Evolutionary conservation across 1,140 invertebrate genomes (phyloP), one percentile per base, ranked within the genome.

Genomic region (Drosophila tsacasi): DNA sequence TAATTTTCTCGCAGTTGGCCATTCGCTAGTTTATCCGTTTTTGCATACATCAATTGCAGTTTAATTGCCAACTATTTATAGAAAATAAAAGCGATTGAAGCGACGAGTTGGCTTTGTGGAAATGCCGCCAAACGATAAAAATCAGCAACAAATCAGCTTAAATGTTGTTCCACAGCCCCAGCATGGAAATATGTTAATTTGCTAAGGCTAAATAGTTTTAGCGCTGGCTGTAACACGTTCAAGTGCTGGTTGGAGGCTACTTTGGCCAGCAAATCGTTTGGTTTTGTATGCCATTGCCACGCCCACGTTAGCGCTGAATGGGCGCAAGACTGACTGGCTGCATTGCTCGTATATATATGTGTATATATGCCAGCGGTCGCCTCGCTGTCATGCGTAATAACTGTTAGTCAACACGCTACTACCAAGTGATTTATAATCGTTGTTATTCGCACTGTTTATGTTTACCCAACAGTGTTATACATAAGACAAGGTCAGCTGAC

Each of bases 51-150:
- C 59, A 68, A 79, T 63, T 82, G 46, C 64, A 25, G 49, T 83
- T 83, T 87, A 83, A 86, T 87, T 86, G 67, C 60, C 76, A 77
- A 71, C 76, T 80, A 80, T 83, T 80, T 74, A 79, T 72, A 79
- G 66, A 62, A 62, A 76, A 32, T 52, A 52, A 40, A 76, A 60
- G 25, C 35, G 25, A 42, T 75, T 58, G 60, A 39, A 49, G 44
- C 44, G 23, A 37, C 62, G 73, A 62, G 55, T 60, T 76, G 44
- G 69, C 81, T 86, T 86, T 86, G 84, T 80, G 62, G 12, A 80
- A 76, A 77, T 58, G 83, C 83, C 83, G 83, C 49, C 76, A 74
- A 54, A 19, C 79, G 79, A 82, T 86, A 82, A 86, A 85, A 82
- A 81, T 79, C 79, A 79, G 74, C 59, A 75, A 60, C 76, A 76